Conservation (phyloP, 2,888 invertebrate species). For the Platycheirus albimanus region DNA sequence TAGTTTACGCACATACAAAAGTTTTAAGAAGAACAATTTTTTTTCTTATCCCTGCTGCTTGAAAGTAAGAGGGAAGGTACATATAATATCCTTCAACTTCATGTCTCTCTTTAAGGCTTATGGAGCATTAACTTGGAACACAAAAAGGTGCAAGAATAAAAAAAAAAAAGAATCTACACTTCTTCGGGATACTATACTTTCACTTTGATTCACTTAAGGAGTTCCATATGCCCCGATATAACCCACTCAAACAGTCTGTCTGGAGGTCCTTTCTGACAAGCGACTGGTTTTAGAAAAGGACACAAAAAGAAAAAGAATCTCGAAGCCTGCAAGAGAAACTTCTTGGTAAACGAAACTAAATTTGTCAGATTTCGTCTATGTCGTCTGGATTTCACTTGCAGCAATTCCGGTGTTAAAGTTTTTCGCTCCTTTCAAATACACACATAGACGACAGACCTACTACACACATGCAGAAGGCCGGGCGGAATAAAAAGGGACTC, state of each 20-base stretch:
- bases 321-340: slow-evolving; percentile 48
- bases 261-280: slow-evolving; percentile 51
- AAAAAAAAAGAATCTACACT: slow-evolving; percentile 3
- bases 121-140: no score
- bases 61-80: not conserved
- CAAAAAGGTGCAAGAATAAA: slow-evolving; percentile 14
- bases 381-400: slow-evolving; percentile 74
- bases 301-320: slow-evolving; percentile 10
- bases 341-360: slow-evolving; percentile 60
- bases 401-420: slow-evolving; percentile 69
- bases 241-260: slow-evolving; percentile 45
- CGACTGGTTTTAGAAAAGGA: slow-evolving; percentile 16
- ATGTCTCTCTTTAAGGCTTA: slow-evolving; percentile 56
- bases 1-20: slow-evolving; percentile 48
- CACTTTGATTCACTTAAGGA: slow-evolving; percentile 69
- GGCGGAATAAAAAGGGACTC: slow-evolving; percentile 18
- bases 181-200: slow-evolving; percentile 54
- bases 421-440: slow-evolving; percentile 17
- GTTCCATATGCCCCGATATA: slow-evolving; percentile 40
- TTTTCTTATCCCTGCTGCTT: not conserved
- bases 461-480: not conserved
- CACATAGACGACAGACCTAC: not conserved
- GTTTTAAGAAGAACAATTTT: slow-evolving; percentile 19
- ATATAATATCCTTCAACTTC: slow-evolving; percentile 61
- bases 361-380: slow-evolving; percentile 73